A percentile compares a stretch with the other conserved stretches of the same genome.
Evolutionary conservation across 2,888 invertebrate genomes (phyloP).

Genomic region (Trichogramma evanescens): DNA sequence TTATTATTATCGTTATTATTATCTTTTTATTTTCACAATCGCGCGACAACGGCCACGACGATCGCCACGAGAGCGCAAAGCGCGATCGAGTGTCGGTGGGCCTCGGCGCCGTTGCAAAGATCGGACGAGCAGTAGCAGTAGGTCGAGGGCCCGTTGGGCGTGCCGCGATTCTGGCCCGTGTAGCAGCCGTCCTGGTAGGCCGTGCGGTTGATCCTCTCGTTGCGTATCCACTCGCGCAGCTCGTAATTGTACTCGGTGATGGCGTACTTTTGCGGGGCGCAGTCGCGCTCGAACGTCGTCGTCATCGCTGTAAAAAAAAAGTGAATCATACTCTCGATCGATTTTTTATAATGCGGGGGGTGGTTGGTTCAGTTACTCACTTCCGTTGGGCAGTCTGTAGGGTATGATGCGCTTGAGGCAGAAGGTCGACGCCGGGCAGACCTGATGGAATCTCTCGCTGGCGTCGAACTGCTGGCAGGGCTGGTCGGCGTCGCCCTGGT

Average conservation of each 20-base stretch:
- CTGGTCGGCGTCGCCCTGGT: conserved; percentile 57
- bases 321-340: background rate
- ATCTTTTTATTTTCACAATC: background rate
- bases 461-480: conserved; percentile 73
- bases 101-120: conserved; percentile 59
- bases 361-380: conserved; percentile 47
- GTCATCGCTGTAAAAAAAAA: conserved; percentile 51
- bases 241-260: conserved; percentile 57
- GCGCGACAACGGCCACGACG: background rate
- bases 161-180: conserved; percentile 58
- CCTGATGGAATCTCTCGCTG: conserved; percentile 61
- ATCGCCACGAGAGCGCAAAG: background rate
- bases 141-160: conserved; percentile 55
- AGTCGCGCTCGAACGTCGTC: conserved; percentile 58
- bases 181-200: conserved; percentile 68
- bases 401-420: conserved; percentile 66
- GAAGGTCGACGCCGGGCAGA: conserved; percentile 76
- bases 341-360: too few species aligned
- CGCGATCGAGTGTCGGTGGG: conserved; percentile 26
- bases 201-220: conserved; percentile 58
- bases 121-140: conserved; percentile 72
- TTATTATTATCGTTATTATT: too few species aligned
- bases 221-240: conserved; percentile 54
- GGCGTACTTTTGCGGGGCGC: conserved; percentile 66
- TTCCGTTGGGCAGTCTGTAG: conserved; percentile 57